A percentile compares a stretch with the other conserved stretches of the same genome.
Evolutionary conservation across 1,140 invertebrate genomes (phyloP).

Genomic region (Drosophila obscura): DNA sequence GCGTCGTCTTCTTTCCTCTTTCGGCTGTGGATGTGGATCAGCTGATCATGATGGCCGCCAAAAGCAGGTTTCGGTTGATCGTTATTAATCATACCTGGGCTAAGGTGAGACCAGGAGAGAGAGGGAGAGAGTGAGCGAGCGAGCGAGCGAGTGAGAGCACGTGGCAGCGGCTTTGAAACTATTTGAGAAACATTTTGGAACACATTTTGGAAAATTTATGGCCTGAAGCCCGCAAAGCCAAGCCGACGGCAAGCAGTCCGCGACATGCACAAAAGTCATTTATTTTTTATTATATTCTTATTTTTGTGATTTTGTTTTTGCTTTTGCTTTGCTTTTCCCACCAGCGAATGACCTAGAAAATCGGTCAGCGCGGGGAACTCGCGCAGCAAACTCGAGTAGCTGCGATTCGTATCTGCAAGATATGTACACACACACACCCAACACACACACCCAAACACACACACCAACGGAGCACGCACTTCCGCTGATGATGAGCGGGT

Average conservation of each 20-base stretch:
- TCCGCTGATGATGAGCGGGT: slow-evolving; percentile 48
- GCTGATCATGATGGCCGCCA: slow-evolving; percentile 78
- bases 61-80: slow-evolving; percentile 68
- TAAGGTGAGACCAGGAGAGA: slow-evolving; percentile 8
- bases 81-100: slow-evolving; percentile 69
- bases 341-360: slow-evolving; percentile 64
- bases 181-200: slow-evolving; percentile 67
- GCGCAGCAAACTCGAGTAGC: slow-evolving; percentile 24
- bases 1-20: slow-evolving; percentile 43
- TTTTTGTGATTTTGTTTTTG: slow-evolving; percentile 5
- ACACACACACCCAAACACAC: slow-evolving; percentile 17
- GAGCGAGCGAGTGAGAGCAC: slow-evolving; percentile 12
- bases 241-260: slow-evolving; percentile 60
- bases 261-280: slow-evolving; percentile 80
- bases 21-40: slow-evolving; percentile 43
- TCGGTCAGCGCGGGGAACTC: slow-evolving; percentile 26
- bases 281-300: slow-evolving; percentile 58
- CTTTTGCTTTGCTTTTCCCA: slow-evolving; percentile 2
- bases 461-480: slow-evolving; percentile 56
- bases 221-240: slow-evolving; percentile 35
- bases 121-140: slow-evolving; percentile 1
- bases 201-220: slow-evolving; percentile 55
- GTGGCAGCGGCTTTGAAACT: slow-evolving; percentile 41
- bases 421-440: slow-evolving; percentile 42
- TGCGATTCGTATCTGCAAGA: slow-evolving; percentile 69